These are phyloP conservation scores for Esox masquinongy DNA, from an alignment of 2,797 vertebrate species.

Conservation along the genomic window DNA sequence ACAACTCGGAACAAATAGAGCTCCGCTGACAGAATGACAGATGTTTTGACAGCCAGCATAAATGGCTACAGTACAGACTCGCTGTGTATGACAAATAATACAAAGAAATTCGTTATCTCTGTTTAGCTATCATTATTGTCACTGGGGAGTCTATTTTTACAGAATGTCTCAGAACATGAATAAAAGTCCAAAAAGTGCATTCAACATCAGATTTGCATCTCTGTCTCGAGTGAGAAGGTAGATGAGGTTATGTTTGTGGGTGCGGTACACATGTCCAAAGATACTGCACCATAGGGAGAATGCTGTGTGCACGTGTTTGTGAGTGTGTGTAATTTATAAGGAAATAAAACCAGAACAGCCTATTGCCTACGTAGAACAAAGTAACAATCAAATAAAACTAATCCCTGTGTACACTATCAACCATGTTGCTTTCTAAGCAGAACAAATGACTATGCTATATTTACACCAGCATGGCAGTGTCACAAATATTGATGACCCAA, in stretches of 20 bases:
- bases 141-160: background rate
- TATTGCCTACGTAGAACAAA: constrained; percentile 51
- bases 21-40: constrained; percentile 30
- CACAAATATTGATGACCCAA: constrained; percentile 74
- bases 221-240: background rate
- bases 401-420: constrained; percentile 62
- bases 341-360: constrained; percentile 41
- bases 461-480: constrained; percentile 63
- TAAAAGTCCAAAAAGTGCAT: background rate
- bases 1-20: constrained; percentile 48
- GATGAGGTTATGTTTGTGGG: background rate
- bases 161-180: background rate
- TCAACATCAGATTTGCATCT: background rate
- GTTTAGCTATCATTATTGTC: background rate
- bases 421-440: constrained; percentile 62
- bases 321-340: constrained; percentile 19
- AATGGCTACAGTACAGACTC: background rate
- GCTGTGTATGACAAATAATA: background rate
- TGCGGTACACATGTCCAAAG: background rate
- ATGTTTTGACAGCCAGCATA: constrained; percentile 23
- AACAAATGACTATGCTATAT: constrained; percentile 62
- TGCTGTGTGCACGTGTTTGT: background rate
- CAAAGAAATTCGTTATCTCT: background rate
- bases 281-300: background rate
- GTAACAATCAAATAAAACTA: constrained; percentile 63